Evolutionary conservation across 2,797 vertebrate genomes (phyloP), one percentile per base, ranked within the genome.

Genomic region (Sebastiscus albofasciatus): DNA sequence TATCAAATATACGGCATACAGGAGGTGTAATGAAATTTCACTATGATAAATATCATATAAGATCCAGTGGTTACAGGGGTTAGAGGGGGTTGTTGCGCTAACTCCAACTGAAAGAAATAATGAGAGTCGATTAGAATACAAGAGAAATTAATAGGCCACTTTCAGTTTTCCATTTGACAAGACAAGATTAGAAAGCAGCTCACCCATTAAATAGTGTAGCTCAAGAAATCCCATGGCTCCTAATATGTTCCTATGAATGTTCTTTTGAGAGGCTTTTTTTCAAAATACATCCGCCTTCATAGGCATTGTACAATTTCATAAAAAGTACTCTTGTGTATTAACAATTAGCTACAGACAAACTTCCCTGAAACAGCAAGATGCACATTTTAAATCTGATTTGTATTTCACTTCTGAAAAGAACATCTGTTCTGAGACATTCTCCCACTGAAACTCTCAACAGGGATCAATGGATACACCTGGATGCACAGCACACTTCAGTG

Each of bases 401-500:
- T 6, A 18, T 59, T 20, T 49, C 5, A 18, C 39, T 11, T 12
- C 14, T 1, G 18, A 29, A 0, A 70, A 27, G 9, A 87, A 62
- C 77, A 88, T 82, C 79, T 87, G 77, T n/a, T 79, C 9, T 39
- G 55, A 67, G 24, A 59, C n/a, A 12, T n/a, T 20, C 39, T 64
- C 31, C 55, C 20, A 2, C 13, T 62, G 68, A 67, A 67, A 67
- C 34, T 22, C 61, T 72, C 75, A 54, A 1, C 72, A 42, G 75
- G 27, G 77, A 79, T 84, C 72, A 42, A 31, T 59, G 46, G 80
- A 36, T 34, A 20, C 74, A 83, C 81, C 76, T 86, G 90, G 86
- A 91, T 81, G 89, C 89, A 36, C 90, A 75, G 29, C 68, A 67
- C 72, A 34, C 78, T 67, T 55, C 72, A n/a, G 39, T 8, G 74